Evolutionary conservation across 2,888 invertebrate genomes (phyloP).

Genomic region (Limnephilus rhombicus): DNA sequence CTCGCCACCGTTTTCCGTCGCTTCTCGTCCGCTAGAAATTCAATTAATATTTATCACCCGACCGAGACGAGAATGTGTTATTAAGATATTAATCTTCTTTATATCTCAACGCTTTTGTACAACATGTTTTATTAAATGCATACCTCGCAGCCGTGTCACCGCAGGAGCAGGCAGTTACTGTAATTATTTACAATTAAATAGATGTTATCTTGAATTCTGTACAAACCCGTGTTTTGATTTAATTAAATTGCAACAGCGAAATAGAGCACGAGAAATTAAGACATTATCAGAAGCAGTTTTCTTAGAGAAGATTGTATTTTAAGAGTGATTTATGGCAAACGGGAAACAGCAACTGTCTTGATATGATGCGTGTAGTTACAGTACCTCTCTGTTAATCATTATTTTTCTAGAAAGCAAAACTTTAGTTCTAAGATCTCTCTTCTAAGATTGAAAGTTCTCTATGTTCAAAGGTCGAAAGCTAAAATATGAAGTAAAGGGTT

Average conservation of each 20-base stretch:
- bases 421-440: too few relatives aligned
- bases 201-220: not conserved
- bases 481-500: too few relatives aligned
- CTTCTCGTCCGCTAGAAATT: not conserved
- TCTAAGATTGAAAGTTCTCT: too few relatives aligned
- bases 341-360: too few relatives aligned
- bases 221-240: not conserved
- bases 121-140: slow-evolving; percentile 5
- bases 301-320: not conserved
- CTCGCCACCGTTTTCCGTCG: not conserved
- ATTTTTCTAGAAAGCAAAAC: too few relatives aligned
- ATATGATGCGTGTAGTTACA: too few relatives aligned
- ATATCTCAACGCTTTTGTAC: not conserved
- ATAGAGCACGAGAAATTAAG: not conserved
- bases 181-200: not conserved
- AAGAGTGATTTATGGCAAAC: not conserved
- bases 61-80: slow-evolving; percentile 31
- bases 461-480: too few relatives aligned
- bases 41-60: slow-evolving; percentile 38
- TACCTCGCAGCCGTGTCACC: not conserved
- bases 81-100: slow-evolving; percentile 36
- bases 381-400: too few relatives aligned
- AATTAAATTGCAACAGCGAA: not conserved
- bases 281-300: slow-evolving; percentile 1
- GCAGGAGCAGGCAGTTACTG: not conserved